phyloP scores from a whole-genome alignment of 2,113 vertebrate genomes.

The Apistogramma diplotaenia region DNA sequence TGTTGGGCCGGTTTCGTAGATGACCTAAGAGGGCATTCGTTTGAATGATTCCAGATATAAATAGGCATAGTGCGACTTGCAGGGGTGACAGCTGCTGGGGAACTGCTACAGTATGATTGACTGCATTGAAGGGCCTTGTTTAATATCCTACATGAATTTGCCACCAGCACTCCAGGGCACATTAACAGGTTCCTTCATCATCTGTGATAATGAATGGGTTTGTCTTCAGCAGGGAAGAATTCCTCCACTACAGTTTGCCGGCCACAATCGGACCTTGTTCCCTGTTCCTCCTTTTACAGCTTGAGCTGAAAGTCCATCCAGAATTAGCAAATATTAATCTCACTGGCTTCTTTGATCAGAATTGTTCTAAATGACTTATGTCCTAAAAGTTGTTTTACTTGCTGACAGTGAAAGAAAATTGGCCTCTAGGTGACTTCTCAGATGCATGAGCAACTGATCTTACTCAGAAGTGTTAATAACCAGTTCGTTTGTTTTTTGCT shows the following conservation, averaged over 20 bases:
- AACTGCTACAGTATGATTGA: constrained; percentile 48
- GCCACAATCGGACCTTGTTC: neutral
- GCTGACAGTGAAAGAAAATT: neutral
- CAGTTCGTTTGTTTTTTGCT: no score
- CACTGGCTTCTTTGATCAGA: neutral
- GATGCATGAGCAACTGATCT: constrained; percentile 17
- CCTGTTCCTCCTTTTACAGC: neutral
- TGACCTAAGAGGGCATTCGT: neutral
- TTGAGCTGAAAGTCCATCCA: constrained; percentile 11
- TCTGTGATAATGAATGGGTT: constrained; percentile 31
- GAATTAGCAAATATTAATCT: neutral
- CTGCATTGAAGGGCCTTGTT: constrained; percentile 20
- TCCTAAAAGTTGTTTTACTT: neutral
- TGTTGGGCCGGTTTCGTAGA: neutral
- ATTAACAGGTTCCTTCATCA: constrained; percentile 31
- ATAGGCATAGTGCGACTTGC: neutral
- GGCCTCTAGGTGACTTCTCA: neutral
- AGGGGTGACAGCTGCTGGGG: constrained; percentile 29
- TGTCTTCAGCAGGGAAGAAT: constrained; percentile 25
- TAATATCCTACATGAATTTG: constrained; percentile 65
- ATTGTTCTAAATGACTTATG: neutral
- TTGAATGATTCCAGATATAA: constrained; percentile 11
- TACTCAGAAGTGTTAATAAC: neutral
- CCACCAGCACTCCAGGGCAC: constrained; percentile 54
- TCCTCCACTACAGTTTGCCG: neutral